Percentiles rank a stretch among this genome's conserved stretches.
phyloP scores from a whole-genome alignment of 2,888 invertebrate species.

The Dascillus cervinus region DNA sequence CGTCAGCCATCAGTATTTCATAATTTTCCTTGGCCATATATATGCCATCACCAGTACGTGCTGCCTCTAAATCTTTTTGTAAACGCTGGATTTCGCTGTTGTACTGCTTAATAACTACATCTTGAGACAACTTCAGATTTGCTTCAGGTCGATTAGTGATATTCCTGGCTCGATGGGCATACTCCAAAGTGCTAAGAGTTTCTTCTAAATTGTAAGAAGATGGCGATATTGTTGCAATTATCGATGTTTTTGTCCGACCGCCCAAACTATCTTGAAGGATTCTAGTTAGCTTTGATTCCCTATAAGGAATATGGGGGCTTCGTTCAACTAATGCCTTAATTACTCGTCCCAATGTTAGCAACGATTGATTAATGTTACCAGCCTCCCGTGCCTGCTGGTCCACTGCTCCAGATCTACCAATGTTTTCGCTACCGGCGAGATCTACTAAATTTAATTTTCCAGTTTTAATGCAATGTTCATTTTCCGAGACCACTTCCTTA shows the following conservation, averaged over 20 bases:
- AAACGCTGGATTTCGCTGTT: conserved; percentile 86
- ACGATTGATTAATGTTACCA: conserved; percentile 92
- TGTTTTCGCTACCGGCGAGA: conserved; percentile 95
- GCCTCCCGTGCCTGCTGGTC: conserved; percentile 88
- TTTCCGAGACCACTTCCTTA: conserved; percentile 80
- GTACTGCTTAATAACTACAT: conserved; percentile 74
- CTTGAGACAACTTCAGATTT: conserved; percentile 83
- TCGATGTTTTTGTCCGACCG: conserved; percentile 93
- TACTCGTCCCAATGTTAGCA: conserved; percentile 89
- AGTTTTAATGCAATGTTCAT: conserved; percentile 86
- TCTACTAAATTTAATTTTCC: conserved; percentile 98
- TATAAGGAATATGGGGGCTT: conserved; percentile 90
- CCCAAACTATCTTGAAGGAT: conserved; percentile 94
- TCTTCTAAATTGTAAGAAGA: conserved; percentile 83
- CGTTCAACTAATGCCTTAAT: conserved; percentile 91
- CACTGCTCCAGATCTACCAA: conserved; percentile 88
- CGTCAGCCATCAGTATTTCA: conserved; percentile 55
- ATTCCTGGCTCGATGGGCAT: conserved; percentile 89
- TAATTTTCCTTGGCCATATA: conserved; percentile 83
- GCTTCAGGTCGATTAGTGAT: conserved; percentile 89
- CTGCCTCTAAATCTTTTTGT: conserved; percentile 76
- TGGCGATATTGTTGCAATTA: conserved; percentile 94
- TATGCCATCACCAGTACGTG: conserved; percentile 82
- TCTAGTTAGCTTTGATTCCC: conserved; percentile 94
- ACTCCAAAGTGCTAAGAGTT: conserved; percentile 90